Evolutionary conservation across 2,888 invertebrate species (phyloP).

Genomic region (Taenaris catops): DNA sequence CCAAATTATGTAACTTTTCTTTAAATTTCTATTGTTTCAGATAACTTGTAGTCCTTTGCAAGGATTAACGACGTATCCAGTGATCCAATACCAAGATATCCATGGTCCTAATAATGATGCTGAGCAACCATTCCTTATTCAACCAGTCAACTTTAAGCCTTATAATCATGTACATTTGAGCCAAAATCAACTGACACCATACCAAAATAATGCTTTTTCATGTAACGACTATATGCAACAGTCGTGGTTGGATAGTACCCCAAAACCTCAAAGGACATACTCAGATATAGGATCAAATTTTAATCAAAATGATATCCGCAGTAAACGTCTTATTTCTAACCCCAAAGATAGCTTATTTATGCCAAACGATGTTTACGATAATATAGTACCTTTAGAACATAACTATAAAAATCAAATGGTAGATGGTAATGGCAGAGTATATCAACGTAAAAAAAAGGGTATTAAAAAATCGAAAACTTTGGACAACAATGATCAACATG

Average conservation of each 20-base stretch:
- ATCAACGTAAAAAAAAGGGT: neutral
- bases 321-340: neutral
- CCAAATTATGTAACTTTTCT: no score
- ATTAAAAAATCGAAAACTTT: neutral
- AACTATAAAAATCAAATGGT: slow-evolving; percentile 25
- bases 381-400: slow-evolving; percentile 33
- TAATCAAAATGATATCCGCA: slow-evolving; percentile 33
- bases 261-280: slow-evolving; percentile 9
- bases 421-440: slow-evolving; percentile 1
- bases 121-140: slow-evolving; percentile 21
- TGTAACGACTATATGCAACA: slow-evolving; percentile 29
- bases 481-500: neutral
- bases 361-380: slow-evolving; percentile 41
- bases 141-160: slow-evolving; percentile 19
- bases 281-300: slow-evolving; percentile 21
- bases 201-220: slow-evolving; percentile 14
- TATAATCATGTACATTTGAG: slow-evolving; percentile 28
- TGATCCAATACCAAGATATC: slow-evolving; percentile 16
- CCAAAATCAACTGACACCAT: slow-evolving; percentile 30
- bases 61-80: slow-evolving; percentile 12
- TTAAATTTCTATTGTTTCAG: slow-evolving; percentile 11
- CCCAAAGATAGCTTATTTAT: neutral
- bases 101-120: slow-evolving; percentile 14
- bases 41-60: slow-evolving; percentile 13
- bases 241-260: slow-evolving; percentile 29